Percentiles rank a stretch among this genome's conserved stretches.
These are phyloP conservation scores for Dascillus cervinus DNA, from an alignment of 2,888 invertebrate species.

Conservation along the genomic window DNA sequence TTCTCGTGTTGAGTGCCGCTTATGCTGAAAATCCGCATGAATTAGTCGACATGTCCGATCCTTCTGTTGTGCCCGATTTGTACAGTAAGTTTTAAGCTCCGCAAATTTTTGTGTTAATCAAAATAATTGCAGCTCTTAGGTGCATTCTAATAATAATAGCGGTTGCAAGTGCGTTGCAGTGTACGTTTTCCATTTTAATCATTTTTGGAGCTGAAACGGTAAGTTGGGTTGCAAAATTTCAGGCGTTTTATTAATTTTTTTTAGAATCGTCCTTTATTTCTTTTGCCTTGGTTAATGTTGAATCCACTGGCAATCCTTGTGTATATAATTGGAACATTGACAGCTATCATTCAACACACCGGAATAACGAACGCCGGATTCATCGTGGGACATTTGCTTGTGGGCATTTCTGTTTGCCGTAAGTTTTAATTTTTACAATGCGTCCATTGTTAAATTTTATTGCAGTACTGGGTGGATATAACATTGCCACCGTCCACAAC, in stretches of 20 bases:
- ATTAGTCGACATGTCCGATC: slow-evolving; percentile 34
- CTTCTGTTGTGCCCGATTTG: slow-evolving; percentile 30
- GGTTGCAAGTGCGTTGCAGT: slow-evolving; percentile 31
- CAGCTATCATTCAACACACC: slow-evolving; percentile 32
- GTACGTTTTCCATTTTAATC: slow-evolving; percentile 34
- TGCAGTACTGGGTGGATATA: slow-evolving; percentile 34
- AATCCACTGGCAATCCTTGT: slow-evolving; percentile 30
- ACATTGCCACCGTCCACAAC: slow-evolving; percentile 32
- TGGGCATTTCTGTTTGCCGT: slow-evolving; percentile 28
- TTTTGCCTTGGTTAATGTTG: slow-evolving; percentile 35
- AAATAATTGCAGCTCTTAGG: slow-evolving; percentile 29
- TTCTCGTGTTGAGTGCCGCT: slow-evolving; percentile 33
- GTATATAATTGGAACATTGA: slow-evolving; percentile 31
- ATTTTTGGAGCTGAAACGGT: slow-evolving; percentile 39
- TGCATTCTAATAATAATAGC: slow-evolving; percentile 31
- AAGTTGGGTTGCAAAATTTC: slow-evolving; percentile 23
- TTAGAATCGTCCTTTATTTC: slow-evolving; percentile 35
- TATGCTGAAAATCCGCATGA: slow-evolving; percentile 39
- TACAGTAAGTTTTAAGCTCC: slow-evolving; percentile 24
- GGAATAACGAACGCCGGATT: slow-evolving; percentile 28
- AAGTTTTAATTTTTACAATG: slow-evolving; percentile 22
- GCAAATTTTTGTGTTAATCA: not conserved
- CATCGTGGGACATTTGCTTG: slow-evolving; percentile 31
- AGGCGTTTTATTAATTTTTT: slow-evolving; percentile 22
- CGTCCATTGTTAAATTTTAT: slow-evolving; percentile 18